These are phyloP conservation scores for Pelodytes ibericus DNA, from an alignment of 2,797 vertebrate genomes.

Conservation along the genomic window DNA sequence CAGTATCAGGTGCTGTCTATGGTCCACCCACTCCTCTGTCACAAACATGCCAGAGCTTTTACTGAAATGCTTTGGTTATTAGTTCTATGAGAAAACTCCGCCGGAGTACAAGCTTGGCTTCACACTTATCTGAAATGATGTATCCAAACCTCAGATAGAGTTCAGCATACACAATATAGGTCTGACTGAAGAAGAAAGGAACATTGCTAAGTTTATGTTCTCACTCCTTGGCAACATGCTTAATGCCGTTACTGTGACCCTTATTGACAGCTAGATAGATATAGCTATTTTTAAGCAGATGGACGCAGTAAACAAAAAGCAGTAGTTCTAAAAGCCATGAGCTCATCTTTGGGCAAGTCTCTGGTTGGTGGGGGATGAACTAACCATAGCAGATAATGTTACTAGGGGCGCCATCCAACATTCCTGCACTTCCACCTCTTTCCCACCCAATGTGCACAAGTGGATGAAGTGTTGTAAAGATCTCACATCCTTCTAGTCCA, in stretches of 20 bases:
- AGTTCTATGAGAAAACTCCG: too few species aligned
- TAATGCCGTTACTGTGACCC: slow-evolving; percentile 75
- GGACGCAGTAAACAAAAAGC: slow-evolving; percentile 84
- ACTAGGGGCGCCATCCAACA: slow-evolving; percentile 82
- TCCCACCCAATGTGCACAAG: slow-evolving; percentile 83
- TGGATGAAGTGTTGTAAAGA: slow-evolving; percentile 90
- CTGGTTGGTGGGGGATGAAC: slow-evolving; percentile 85
- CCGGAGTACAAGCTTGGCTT: too few species aligned
- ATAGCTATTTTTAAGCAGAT: slow-evolving; percentile 83
- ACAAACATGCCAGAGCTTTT: too few species aligned
- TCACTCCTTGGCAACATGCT: slow-evolving; percentile 81
- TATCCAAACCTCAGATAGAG: slow-evolving; percentile 94
- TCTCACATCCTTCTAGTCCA: slow-evolving; percentile 69
- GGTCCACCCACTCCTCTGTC: too few species aligned
- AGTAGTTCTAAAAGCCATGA: slow-evolving; percentile 81
- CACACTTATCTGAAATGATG: too few species aligned
- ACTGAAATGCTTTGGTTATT: too few species aligned
- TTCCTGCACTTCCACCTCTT: slow-evolving; percentile 53
- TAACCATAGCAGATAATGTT: slow-evolving; percentile 85
- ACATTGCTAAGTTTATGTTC: slow-evolving; percentile 90
- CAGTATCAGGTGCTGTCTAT: too few species aligned
- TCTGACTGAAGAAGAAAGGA: slow-evolving; percentile 92
- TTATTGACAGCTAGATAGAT: slow-evolving; percentile 93
- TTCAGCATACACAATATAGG: slow-evolving; percentile 93
- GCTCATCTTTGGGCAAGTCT: slow-evolving; percentile 75